Base-by-base conservation (phyloP, 2,797 vertebrate species). In the Coccyzus lansbergi region DNA sequence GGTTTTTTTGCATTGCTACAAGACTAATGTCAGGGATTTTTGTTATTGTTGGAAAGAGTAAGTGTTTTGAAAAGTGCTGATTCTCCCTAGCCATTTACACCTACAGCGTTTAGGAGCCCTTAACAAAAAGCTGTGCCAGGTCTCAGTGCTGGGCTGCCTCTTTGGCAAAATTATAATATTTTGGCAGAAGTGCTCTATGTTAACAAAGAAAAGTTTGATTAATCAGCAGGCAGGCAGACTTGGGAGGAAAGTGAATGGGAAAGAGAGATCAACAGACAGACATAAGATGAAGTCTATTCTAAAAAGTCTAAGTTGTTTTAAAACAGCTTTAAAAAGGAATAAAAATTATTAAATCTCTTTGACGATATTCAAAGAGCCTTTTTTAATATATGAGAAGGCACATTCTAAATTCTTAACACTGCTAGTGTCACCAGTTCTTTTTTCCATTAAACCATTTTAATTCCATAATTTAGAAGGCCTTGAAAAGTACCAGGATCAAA, bases 331-430 rank as follows among this genome's bases (percentile, higher is more conserved):
- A 96, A 96, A 97, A 98, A 97, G 97, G 96, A 97, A 97, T 97
- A 97, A 98, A 98, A 97, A 97, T 97, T 97, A 77, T 83, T 92
- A 95, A 95, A 91, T 98, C 97, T 97, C 97, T 98, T 98, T 98
- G 98, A 98, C 98, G 97, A 96, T 96, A 98, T 97, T 98, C 97
- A 97, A 97, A 97, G 95, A 92, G 94, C 96, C 92, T 95, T 98
- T 98, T 98, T 97, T 95, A 96, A 97, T 95, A 91, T 92, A 96
- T 94, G 95, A 97, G 95, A 97, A 97, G 96, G 92, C 89, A 86
- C 86, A 97, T 96, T 97, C 92, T 94, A 97, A 97, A 98, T 98
- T 98, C 97, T 97, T 97, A 97, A 97, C 97, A 96, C 91, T 96
- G 92, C 86, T 95, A 92, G 84, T 96, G 95, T 97, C 97, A 93